These are phyloP conservation scores for Pissodes strobi DNA, from an alignment of 1,140 invertebrate genomes.

Conservation along the genomic window DNA sequence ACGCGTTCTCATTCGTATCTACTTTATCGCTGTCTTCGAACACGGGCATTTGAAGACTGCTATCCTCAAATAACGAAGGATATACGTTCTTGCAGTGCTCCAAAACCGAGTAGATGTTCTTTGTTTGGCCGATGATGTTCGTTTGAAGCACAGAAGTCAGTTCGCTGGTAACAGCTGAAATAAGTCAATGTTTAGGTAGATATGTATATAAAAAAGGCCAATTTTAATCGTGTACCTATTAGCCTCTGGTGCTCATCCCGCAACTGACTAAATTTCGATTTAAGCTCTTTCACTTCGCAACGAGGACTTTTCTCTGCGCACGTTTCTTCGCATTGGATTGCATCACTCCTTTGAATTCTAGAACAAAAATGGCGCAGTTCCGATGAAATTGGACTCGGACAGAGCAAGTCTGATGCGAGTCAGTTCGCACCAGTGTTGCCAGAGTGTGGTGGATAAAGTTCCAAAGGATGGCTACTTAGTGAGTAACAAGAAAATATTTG, in stretches of 20 bases:
- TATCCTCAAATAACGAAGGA: conserved; percentile 22
- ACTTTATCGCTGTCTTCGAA: no score
- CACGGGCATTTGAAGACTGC: background rate
- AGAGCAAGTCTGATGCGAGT: no score
- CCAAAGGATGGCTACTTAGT: no score
- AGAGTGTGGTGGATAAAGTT: no score
- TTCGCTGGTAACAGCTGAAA: conserved; percentile 36
- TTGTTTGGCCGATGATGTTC: conserved; percentile 36
- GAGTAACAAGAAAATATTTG: background rate
- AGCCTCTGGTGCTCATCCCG: conserved; percentile 36
- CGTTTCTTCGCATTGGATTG: no score
- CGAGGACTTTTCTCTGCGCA: no score
- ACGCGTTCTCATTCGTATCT: no score
- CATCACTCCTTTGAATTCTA: no score
- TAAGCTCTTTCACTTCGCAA: conserved; percentile 18
- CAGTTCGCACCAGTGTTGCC: no score
- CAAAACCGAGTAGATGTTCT: conserved; percentile 27
- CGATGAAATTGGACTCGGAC: no score
- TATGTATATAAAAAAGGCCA: background rate
- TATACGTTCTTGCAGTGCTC: conserved; percentile 39
- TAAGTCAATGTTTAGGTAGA: background rate
- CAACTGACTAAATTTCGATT: conserved; percentile 30
- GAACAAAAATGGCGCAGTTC: no score
- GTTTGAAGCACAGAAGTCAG: conserved; percentile 34
- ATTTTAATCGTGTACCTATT: conserved; percentile 21